These are phyloP conservation scores for Dorcus hopei DNA, from an alignment of 2,888 invertebrate species.

Conservation along the genomic window DNA sequence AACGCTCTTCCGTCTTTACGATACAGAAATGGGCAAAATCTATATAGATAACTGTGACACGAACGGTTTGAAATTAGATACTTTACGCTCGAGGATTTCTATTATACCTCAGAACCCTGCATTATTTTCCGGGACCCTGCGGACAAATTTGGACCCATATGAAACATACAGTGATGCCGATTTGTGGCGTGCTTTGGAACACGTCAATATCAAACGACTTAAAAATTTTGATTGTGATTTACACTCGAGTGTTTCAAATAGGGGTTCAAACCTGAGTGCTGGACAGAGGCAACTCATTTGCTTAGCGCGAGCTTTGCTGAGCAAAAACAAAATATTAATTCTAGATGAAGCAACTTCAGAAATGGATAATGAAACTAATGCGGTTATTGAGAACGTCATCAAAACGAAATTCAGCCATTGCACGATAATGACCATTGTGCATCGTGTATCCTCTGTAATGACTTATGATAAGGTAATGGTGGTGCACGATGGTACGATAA, in stretches of 20 bases:
- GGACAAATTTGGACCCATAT: conserved; percentile 86
- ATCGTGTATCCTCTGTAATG: conserved; percentile 51
- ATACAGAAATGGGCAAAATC: conserved; percentile 66
- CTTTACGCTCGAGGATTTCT: conserved; percentile 70
- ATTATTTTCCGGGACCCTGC: conserved; percentile 78
- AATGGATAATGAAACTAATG: conserved; percentile 72
- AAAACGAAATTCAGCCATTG: conserved; percentile 50
- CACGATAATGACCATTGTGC: conserved; percentile 51
- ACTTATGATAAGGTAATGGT: conserved; percentile 54
- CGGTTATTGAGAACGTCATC: conserved; percentile 65
- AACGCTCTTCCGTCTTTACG: conserved; percentile 75
- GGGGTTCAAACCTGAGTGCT: conserved; percentile 45
- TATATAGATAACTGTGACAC: conserved; percentile 75
- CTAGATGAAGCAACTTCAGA: conserved; percentile 73
- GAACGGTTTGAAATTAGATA: conserved; percentile 64
- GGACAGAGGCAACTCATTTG: conserved; percentile 64
- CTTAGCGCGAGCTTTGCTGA: conserved; percentile 57
- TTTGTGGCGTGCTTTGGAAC: conserved; percentile 77
- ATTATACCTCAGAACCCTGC: conserved; percentile 85
- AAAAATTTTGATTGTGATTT: conserved; percentile 55
- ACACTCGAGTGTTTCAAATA: conserved; percentile 52
- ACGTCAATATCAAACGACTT: conserved; percentile 69
- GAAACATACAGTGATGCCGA: conserved; percentile 70
- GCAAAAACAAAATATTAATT: conserved; percentile 40
- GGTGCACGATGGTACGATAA: conserved; percentile 47